Conservation (phyloP, 2,113 vertebrate genomes). For the Semnornis frantzii region DNA sequence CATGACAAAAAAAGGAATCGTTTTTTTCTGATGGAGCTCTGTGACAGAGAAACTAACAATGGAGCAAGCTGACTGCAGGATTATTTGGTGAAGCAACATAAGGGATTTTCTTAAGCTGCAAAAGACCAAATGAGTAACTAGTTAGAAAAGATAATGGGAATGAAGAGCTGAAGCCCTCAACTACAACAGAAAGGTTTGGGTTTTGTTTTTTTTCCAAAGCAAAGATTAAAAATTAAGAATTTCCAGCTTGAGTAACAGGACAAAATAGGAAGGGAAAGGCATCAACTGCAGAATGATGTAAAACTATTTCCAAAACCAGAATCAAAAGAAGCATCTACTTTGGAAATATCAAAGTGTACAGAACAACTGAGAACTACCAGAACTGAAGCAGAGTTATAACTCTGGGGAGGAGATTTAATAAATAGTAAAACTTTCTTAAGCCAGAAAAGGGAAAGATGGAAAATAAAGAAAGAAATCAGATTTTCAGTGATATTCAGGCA, state of each 20-base stretch:
- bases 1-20: not conserved
- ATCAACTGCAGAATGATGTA: not conserved
- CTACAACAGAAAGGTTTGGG: not conserved
- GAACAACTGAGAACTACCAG: constrained; percentile 2
- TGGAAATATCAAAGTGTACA: not conserved
- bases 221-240: not conserved
- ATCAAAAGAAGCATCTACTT: not conserved
- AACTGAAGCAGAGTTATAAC: not conserved
- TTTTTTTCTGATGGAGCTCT: not conserved
- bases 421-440: not conserved
- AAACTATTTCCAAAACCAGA: not conserved
- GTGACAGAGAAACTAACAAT: not conserved
- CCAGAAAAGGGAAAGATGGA: not conserved
- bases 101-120: not conserved
- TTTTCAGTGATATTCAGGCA: not conserved
- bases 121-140: not conserved
- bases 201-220: not conserved
- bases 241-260: not conserved
- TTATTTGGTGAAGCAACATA: not conserved
- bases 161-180: not conserved
- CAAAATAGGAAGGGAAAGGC: not conserved
- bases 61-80: not conserved
- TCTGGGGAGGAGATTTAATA: not conserved
- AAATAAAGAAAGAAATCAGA: not conserved
- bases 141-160: not conserved